Base-by-base conservation (phyloP, 2,113 vertebrate genomes). In the Cyanoderma ruficeps region DNA sequence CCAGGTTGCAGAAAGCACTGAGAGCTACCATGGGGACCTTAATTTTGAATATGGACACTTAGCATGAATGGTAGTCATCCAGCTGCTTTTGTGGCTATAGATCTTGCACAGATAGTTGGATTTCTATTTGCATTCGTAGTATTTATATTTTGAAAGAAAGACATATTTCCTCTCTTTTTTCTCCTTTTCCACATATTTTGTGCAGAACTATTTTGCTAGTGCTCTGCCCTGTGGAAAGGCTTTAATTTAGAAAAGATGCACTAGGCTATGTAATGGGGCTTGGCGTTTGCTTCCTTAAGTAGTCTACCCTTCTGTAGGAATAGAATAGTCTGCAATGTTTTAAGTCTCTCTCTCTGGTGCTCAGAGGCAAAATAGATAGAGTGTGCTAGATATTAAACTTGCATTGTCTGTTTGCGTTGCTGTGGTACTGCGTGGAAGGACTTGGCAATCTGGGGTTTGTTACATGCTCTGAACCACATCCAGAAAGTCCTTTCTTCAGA, bases 401-500 rank as follows among this genome's bases (percentile, higher is more conserved):
- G 24, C 2, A 44, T 16, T 85, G 39, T 7, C 25, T 83, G 75
- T 52, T 52, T 14, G 25, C 19, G 5, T 65, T 67, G 59, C 46
- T 69, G 50, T 89, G 68, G 75, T 61, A 47, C 42, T 70, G 35
- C 1, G 1, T 72, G 44, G 67, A 93, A 93, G 37, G 39, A 53
- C 30, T 61, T 41, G 75, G 85, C 0, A 0, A 79, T 85, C 49
- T 57, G 70, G 47, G 59, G 49, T 94, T 89, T 89, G 41, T 93
- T 93, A 83, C 76, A 61, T 15, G 7, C 69, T 77, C 87, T 87
- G 87, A 95, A 87, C 30, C 39, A 44, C 59, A 70, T 67, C 52
- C 89, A 94, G 82, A 80, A n/a, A 67, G 39, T 8, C 41, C 8
- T 94, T 83, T 76, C 68, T 86, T 95, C 83, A 69, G 91, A 94